Percentiles rank a stretch among this genome's conserved stretches.
Conservation (phyloP, 2,888 invertebrate genomes). For the Acronicta leporina region DNA sequence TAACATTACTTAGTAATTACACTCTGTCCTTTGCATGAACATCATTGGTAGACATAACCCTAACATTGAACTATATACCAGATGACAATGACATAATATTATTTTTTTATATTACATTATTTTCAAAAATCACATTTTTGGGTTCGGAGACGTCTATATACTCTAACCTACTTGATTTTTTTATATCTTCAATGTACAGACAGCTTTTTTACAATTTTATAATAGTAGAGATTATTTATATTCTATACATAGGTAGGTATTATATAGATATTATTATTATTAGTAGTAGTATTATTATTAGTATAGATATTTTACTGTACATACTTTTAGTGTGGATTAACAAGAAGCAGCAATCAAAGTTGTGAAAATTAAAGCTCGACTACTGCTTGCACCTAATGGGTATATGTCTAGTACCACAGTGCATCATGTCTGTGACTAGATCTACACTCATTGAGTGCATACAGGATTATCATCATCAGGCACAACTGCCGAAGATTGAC, state of each 20-base stretch:
- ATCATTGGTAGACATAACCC: background rate
- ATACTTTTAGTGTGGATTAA: slow-evolving; percentile 3
- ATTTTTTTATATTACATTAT: no score
- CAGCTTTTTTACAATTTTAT: no score
- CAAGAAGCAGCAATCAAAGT: slow-evolving; percentile 17
- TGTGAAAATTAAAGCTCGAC: slow-evolving; percentile 25
- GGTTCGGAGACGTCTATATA: no score
- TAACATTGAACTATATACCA: background rate
- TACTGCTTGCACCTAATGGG: slow-evolving; percentile 87
- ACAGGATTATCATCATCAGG: slow-evolving; percentile 51
- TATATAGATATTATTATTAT: no score
- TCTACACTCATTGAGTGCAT: slow-evolving; percentile 95
- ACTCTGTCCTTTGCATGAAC: background rate
- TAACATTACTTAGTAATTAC: background rate
- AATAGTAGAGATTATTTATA: no score
- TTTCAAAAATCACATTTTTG: no score
- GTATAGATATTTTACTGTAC: no score
- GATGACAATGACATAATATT: no score
- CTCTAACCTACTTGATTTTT: no score
- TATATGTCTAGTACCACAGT: slow-evolving; percentile 92
- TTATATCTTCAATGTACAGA: no score
- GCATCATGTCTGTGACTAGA: slow-evolving; percentile 92
- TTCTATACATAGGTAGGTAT: no score
- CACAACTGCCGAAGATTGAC: background rate
- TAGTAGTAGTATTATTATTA: no score